phyloP scores from a whole-genome alignment of 2,113 vertebrate genomes.

The Ictalurus punctatus region DNA sequence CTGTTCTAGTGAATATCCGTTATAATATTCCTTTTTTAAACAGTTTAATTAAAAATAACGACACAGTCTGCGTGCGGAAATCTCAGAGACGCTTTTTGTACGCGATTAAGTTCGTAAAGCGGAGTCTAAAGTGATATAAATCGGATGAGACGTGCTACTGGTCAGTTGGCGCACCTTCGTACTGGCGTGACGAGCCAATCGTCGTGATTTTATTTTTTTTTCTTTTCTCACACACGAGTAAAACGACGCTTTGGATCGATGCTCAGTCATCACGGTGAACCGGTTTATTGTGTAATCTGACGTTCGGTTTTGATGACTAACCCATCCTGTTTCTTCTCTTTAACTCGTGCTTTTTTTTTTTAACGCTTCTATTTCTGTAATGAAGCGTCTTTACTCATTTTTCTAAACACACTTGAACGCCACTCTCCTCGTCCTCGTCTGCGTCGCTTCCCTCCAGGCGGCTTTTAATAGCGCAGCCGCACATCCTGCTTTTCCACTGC shows the following conservation, averaged over 20 bases:
- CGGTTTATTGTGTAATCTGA: background rate
- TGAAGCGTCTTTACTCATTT: background rate
- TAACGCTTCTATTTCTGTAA: background rate
- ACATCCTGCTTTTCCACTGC: constrained; percentile 14
- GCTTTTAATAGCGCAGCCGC: background rate
- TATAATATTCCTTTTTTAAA: no score
- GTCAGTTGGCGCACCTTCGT: background rate
- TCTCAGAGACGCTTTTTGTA: background rate
- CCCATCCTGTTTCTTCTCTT: background rate
- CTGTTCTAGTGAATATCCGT: no score
- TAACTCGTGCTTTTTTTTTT: background rate
- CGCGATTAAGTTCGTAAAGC: background rate
- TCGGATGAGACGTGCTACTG: background rate
- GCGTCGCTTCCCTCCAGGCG: background rate
- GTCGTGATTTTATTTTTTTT: background rate
- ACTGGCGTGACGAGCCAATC: background rate
- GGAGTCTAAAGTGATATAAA: background rate
- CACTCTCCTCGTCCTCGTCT: no score
- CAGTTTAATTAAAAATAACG: background rate
- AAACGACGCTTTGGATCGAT: background rate
- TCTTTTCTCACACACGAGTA: background rate
- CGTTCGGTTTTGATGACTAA: background rate
- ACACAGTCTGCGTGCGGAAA: background rate
- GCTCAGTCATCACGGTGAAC: background rate
- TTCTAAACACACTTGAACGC: background rate